Evolutionary conservation across 2,888 invertebrate genomes (phyloP), one percentile per base, ranked within the genome.

Genomic region (Microplitis manilae): DNA sequence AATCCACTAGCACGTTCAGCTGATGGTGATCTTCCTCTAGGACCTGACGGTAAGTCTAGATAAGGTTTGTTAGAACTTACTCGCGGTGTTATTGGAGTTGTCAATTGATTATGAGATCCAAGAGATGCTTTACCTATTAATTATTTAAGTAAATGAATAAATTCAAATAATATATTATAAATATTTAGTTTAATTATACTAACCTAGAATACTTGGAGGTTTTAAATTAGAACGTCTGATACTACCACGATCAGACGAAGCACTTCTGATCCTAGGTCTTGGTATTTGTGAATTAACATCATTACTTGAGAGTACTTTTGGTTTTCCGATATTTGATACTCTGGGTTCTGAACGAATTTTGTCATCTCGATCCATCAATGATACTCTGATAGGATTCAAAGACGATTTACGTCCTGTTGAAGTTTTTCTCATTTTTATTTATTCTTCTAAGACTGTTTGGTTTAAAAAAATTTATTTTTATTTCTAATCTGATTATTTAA

Each of bases 1-100:
- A 86, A 76, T 7, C 68, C 83, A 73, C 83, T 85, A 0, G 84
- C 86, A 64, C 86, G 83, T 74, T 89, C 89, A 0, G 84, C 85
- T 1, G 87, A 87, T 2, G 87, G 84, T 13, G 89, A 87, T 76
- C 87, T 82, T 2, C 79, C 82, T 62, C 79, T 78, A 8, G 78
- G 72, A 5, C 84, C 83, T 0, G 76, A 76, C 13, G 83, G 65
- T n/a, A 82, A 69, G 6, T 71, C 79, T 0, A n/a, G 4, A 30
- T 76, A 13, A 2, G 60, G 6, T 39, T 72, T 79, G 30, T 13
- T 73, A 1, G 77, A 65, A 17, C 73, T 62, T 6, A 64, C 78
- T 6, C 67, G 79, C 6, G 75, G 68, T 62, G 70, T 80, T 39
- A 74, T 39, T 6, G 83, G 83, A 5, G 85, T 83, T 1, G 60